Conservation (phyloP, 92 coral and sea anemone species). For the Isaurus tuberculatus region DNA sequence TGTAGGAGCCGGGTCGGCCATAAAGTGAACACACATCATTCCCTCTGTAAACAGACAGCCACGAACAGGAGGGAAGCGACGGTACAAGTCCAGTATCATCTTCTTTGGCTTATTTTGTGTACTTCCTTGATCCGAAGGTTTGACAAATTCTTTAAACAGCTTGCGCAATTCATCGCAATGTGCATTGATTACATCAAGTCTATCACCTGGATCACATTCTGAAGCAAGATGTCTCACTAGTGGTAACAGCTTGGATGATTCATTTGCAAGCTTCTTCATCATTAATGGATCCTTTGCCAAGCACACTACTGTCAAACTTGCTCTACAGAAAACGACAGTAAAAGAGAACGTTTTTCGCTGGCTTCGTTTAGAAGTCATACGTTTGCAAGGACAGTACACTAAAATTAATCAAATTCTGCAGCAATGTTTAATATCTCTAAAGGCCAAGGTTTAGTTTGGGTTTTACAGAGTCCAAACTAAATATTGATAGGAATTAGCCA, state of each 20-base stretch:
- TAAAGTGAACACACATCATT: slow-evolving; percentile 78
- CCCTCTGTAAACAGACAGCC: slow-evolving; percentile 93
- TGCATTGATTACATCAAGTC: slow-evolving; percentile 74
- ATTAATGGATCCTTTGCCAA: slow-evolving; percentile 70
- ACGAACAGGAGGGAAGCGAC: slow-evolving; percentile 87
- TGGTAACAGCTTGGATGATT: slow-evolving; percentile 55
- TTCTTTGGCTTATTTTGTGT: slow-evolving; percentile 56
- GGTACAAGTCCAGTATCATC: slow-evolving; percentile 73
- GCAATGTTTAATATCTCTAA: too few species aligned
- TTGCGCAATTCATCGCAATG: slow-evolving; percentile 94
- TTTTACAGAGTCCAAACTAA: too few species aligned
- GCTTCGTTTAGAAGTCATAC: too few species aligned
- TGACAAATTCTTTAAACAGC: slow-evolving; percentile 91
- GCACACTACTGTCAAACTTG: slow-evolving; percentile 78
- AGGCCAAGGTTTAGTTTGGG: too few species aligned
- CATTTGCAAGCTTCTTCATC: slow-evolving; percentile 47
- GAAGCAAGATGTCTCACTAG: slow-evolving; percentile 67
- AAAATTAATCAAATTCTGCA: too few species aligned
- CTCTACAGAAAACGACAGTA: slow-evolving; percentile 48
- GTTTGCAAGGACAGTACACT: too few species aligned
- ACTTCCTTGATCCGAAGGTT: slow-evolving; percentile 69
- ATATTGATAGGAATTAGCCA: too few species aligned
- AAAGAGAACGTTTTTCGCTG: too few species aligned
- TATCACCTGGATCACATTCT: slow-evolving; percentile 88
- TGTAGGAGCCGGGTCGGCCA: slow-evolving; percentile 71